Evolutionary conservation across 2,797 vertebrate species (phyloP), one percentile per base, ranked within the genome.

Genomic region (Myotis planiceps): DNA sequence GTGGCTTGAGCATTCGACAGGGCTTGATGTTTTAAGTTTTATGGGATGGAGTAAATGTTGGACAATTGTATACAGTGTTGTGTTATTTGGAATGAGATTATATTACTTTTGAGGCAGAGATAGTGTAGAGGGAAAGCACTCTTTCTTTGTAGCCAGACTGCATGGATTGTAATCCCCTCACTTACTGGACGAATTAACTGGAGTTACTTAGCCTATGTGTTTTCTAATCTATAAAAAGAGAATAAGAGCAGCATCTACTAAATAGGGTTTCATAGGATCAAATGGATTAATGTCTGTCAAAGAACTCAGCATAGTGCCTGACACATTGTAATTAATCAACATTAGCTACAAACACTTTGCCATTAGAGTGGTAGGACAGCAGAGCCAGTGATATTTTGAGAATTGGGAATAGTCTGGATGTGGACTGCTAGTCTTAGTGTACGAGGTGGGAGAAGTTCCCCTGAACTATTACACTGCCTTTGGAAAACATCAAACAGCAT

Each of bases 241-340:
- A 96, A 80, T 12, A 79, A 32, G 34, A 85, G 42, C 63, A 80
- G 23, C 45, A 88, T 85, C 47, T 81, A 45, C 15, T 85, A 85
- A 90, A 95, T 60, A 91, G 32, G 78, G 16, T 66, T 85, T 88
- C 53, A 34, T 81, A 92, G 34, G 69, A 78, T 91, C 83, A 86
- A 92, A 72, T 92, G 34, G 60, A 93, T 93, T 93, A 93, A 53
- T 89, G 63, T 85, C 93, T 81, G 75, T 95, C 90, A 86, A 89
- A 92, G 42, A 75, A 68, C 13, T 81, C 39, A 86, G 66, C 69
- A 60, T 39, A 65, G 21, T 72, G 10, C 51, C 51, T 45, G 16
- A 37, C 66, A 74, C 25, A 53, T 1, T 69, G 27, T 58, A 91
- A 93, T 88, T 84, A 95, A 91, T 95, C 74, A 88, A 8, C 58